Evolutionary conservation across 2,797 vertebrate genomes (phyloP).

Genomic region (Lophotriccus pileatus): DNA sequence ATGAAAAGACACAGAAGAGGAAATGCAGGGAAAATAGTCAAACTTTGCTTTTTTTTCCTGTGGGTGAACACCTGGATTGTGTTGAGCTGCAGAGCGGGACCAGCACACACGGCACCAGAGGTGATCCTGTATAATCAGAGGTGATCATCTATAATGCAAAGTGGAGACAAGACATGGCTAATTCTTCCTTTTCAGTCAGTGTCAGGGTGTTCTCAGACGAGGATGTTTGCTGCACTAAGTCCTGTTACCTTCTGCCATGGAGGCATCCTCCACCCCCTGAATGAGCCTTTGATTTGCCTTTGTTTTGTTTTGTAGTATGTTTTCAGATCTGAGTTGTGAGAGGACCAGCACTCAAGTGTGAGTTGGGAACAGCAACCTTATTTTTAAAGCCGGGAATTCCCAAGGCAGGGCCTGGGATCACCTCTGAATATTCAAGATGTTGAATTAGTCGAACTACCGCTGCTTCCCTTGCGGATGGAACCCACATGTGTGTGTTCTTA

Average conservation of each 20-base stretch:
- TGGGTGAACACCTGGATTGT: background rate
- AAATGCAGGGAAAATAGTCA: background rate
- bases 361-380: background rate
- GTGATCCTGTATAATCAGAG: background rate
- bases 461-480: background rate
- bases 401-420: background rate
- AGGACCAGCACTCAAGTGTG: background rate
- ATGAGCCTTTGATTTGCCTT: background rate
- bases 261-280: background rate
- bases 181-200: background rate
- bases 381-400: background rate
- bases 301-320: accelerated
- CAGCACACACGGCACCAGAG: accelerated
- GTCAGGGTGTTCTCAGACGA: background rate
- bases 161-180: background rate
- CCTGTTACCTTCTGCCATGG: background rate
- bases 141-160: background rate
- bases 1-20: background rate
- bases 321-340: background rate
- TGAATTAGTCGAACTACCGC: background rate
- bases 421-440: background rate
- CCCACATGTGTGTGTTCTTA: background rate
- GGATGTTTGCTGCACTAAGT: background rate
- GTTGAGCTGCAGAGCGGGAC: background rate
- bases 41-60: background rate